Evolutionary conservation across 2,888 invertebrate genomes (phyloP).

Genomic region (Steinernema scapterisci): DNA sequence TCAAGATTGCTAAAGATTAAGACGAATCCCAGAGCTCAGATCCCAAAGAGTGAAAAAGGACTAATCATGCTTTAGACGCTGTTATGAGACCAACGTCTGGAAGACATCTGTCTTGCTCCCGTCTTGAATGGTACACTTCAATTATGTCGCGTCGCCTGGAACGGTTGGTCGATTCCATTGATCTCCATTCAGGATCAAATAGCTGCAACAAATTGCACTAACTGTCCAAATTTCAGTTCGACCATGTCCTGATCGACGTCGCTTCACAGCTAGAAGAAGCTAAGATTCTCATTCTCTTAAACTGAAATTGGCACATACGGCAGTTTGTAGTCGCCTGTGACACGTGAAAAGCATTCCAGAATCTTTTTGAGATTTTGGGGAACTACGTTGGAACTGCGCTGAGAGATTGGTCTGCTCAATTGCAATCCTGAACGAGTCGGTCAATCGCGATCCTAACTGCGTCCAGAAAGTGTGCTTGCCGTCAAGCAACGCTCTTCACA

Average conservation of each 20-base stretch:
- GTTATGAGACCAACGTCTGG: no score
- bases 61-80: no score
- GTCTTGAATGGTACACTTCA: no score
- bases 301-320: neutral
- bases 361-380: no score
- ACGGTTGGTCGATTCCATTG: neutral
- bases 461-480: neutral
- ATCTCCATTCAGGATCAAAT: neutral
- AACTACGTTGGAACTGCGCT: no score
- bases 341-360: no score
- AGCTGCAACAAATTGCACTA: neutral
- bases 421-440: neutral
- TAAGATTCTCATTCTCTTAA: neutral
- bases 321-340: neutral
- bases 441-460: neutral
- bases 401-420: neutral
- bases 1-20: no score
- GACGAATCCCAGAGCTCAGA: no score
- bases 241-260: neutral
- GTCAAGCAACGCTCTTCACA: neutral
- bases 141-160: no score
- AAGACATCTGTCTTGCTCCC: no score
- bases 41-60: no score
- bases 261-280: conserved; percentile 11
- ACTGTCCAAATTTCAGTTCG: no score